These are phyloP conservation scores for Austrofundulus limnaeus DNA, from an alignment of 2,113 vertebrate genomes.

Conservation along the genomic window DNA sequence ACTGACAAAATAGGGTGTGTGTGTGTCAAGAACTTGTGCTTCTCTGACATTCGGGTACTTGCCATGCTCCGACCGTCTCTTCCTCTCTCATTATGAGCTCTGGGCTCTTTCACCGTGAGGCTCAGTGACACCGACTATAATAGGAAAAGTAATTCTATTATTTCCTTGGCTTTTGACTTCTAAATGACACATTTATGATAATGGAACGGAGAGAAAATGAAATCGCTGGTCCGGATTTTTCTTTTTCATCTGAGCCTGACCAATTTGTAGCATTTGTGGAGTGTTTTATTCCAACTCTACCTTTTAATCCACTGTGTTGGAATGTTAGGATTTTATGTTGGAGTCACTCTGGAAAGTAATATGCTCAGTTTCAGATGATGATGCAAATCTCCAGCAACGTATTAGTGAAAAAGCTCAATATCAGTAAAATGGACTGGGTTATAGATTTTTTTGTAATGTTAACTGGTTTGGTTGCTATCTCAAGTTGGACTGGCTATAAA, in stretches of 20 bases:
- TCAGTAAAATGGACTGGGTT: too few species aligned
- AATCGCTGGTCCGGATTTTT: slow-evolving; percentile 50
- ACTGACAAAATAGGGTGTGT: slow-evolving; percentile 63
- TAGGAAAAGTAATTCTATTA: slow-evolving; percentile 60
- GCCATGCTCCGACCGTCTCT: slow-evolving; percentile 13
- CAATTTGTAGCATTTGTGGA: slow-evolving; percentile 27
- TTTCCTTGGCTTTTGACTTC: slow-evolving; percentile 52
- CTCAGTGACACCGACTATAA: slow-evolving; percentile 53
- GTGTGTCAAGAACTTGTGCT: slow-evolving; percentile 23
- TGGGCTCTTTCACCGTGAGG: slow-evolving; percentile 37
- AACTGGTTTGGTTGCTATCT: too few species aligned
- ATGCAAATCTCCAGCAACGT: too few species aligned
- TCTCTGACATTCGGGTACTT: slow-evolving; percentile 57
- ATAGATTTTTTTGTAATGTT: too few species aligned
- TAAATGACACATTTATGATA: slow-evolving; percentile 54
- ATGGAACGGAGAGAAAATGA: slow-evolving; percentile 37
- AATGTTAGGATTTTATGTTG: slow-evolving; percentile 70
- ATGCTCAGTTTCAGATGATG: too few species aligned
- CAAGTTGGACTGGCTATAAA: too few species aligned
- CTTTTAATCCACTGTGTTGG: slow-evolving; percentile 52
- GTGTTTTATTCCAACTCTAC: slow-evolving; percentile 22
- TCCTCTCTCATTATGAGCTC: slow-evolving; percentile 36
- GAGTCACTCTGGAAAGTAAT: too few species aligned
- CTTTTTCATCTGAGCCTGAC: slow-evolving; percentile 22
- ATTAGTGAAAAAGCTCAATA: too few species aligned